These are phyloP conservation scores for Scarus forsteni DNA, from an alignment of 2,797 vertebrate species.

Conservation along the genomic window DNA sequence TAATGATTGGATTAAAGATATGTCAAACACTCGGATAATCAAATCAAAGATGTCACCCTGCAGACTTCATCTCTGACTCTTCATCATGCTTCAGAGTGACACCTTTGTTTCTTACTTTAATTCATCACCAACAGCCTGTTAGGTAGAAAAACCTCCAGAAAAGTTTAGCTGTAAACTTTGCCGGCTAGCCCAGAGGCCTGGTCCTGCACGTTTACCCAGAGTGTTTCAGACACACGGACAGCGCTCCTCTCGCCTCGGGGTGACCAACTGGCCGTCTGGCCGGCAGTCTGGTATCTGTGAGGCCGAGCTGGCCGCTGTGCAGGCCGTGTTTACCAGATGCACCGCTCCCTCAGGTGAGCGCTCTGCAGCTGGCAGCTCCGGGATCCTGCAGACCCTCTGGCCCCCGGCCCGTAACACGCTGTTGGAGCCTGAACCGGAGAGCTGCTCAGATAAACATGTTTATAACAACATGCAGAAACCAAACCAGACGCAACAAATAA, in stretches of 20 bases:
- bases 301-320: conserved; percentile 46
- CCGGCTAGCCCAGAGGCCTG: neutral
- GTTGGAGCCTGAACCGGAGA: conserved; percentile 42
- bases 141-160: neutral
- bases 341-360: conserved; percentile 74
- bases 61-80: too few species aligned
- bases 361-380: conserved; percentile 69
- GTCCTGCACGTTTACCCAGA: conserved; percentile 29
- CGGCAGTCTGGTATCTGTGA: conserved; percentile 57
- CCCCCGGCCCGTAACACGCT: conserved; percentile 50
- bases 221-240: conserved; percentile 26
- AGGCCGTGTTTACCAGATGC: conserved; percentile 78
- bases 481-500: conserved; percentile 34
- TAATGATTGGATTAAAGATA: too few species aligned
- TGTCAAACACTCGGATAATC: too few species aligned
- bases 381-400: conserved; percentile 64
- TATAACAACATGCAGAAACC: conserved; percentile 9
- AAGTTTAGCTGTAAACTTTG: neutral
- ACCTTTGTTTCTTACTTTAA: too few species aligned
- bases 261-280: conserved; percentile 75
- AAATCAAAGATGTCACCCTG: too few species aligned
- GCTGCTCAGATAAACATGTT: conserved; percentile 48
- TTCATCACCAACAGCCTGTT: too few species aligned
- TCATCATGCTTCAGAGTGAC: too few species aligned
- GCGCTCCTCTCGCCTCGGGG: conserved; percentile 57